These are phyloP conservation scores for Bostrychus sinensis DNA, from an alignment of 2,113 vertebrate species.

Conservation along the genomic window DNA sequence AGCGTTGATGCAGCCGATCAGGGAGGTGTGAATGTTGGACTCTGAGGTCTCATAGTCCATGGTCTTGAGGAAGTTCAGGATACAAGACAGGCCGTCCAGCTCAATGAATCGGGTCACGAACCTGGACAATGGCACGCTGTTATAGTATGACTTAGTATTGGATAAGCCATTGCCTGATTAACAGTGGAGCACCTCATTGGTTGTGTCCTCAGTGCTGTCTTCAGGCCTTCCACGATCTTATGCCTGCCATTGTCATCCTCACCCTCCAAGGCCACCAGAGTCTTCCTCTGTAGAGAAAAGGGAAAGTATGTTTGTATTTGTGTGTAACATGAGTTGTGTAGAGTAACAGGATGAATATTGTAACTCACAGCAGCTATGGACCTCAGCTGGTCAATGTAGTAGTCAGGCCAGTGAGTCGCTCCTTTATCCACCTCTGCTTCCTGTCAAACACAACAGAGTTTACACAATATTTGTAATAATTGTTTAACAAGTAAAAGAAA, in stretches of 20 bases:
- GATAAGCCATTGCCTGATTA: background rate
- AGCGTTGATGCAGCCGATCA: conserved; percentile 96
- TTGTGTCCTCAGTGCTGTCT: conserved; percentile 93
- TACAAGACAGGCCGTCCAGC: conserved; percentile 89
- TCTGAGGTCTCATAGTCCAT: conserved; percentile 93
- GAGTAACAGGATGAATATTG: background rate
- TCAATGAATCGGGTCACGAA: conserved; percentile 96
- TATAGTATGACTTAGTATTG: background rate
- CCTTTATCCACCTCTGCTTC: conserved; percentile 92
- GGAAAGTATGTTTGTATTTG: too few species aligned
- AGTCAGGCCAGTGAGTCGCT: conserved; percentile 91
- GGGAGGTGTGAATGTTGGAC: conserved; percentile 91
- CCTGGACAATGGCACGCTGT: conserved; percentile 63
- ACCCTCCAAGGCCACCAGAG: conserved; percentile 83
- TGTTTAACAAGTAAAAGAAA: too few species aligned
- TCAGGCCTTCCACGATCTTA: conserved; percentile 88
- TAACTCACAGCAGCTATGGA: conserved; percentile 92
- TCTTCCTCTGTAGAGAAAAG: conserved; percentile 81
- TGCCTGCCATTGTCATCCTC: conserved; percentile 88
- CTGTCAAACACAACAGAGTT: conserved; percentile 64
- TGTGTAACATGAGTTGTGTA: background rate
- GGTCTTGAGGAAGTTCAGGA: conserved; percentile 91
- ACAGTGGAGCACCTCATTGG: conserved; percentile 86
- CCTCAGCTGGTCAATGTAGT: conserved; percentile 93
- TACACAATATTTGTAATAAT: background rate